Evolutionary conservation across 2,888 invertebrate genomes (phyloP).

Genomic region (Tinea trinotella): DNA sequence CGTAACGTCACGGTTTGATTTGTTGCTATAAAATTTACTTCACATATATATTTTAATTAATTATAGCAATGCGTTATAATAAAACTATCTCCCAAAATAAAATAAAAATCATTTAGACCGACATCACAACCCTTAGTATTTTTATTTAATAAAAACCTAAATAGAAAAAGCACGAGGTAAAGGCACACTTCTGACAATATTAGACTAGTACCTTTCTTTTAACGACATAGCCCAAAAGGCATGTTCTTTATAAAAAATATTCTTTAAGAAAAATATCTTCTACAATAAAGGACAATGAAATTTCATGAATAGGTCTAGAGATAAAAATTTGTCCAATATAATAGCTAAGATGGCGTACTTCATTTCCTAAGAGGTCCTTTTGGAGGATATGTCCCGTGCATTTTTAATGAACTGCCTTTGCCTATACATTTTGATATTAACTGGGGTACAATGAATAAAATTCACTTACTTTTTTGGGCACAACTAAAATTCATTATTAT

Average conservation of each 20-base stretch:
- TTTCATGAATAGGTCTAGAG: conserved; percentile 6
- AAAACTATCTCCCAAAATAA: too few relatives aligned
- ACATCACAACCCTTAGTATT: too few relatives aligned
- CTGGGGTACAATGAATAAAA: not conserved
- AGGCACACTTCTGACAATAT: not conserved
- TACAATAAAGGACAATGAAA: conserved; percentile 12
- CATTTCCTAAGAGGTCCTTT: conserved; percentile 14
- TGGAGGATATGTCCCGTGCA: conserved; percentile 14
- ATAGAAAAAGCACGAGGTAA: not conserved
- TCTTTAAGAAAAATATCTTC: not conserved
- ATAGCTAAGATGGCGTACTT: conserved; percentile 14
- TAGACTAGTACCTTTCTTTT: not conserved
- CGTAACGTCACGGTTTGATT: too few relatives aligned
- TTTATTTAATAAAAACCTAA: too few relatives aligned
- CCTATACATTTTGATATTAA: not conserved
- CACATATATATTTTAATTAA: too few relatives aligned
- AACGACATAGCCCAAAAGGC: not conserved
- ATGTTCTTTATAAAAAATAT: not conserved
- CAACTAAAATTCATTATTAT: too few relatives aligned
- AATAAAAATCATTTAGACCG: too few relatives aligned
- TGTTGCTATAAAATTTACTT: too few relatives aligned
- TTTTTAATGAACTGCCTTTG: conserved; percentile 16
- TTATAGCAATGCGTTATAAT: too few relatives aligned
- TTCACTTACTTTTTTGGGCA: not conserved
- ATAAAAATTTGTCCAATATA: conserved; percentile 15